phyloP scores from a whole-genome alignment of 1,140 invertebrate species.

The Anoplolepis gracilipes region DNA sequence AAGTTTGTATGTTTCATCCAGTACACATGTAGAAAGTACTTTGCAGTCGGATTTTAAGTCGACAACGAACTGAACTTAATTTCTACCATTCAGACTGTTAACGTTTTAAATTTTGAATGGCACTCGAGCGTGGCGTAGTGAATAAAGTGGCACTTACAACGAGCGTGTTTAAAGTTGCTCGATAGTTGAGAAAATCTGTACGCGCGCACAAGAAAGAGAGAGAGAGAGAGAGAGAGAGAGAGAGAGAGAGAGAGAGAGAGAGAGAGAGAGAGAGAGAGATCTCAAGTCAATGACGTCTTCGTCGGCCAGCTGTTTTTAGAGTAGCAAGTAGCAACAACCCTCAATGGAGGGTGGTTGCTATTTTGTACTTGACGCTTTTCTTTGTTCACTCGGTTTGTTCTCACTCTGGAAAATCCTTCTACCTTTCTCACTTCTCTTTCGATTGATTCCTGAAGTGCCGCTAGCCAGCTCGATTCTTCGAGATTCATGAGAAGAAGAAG shows the following conservation, averaged over 20 bases:
- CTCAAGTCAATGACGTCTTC: conserved; percentile 48
- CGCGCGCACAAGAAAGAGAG: background rate
- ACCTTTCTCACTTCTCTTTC: too few relatives aligned
- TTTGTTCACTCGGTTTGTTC: conserved; percentile 40
- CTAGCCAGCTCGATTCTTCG: conserved; percentile 37
- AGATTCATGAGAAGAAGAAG: conserved; percentile 27
- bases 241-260: conserved; percentile 6
- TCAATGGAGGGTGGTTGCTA: conserved; percentile 35
- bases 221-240: background rate
- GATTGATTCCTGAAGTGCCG: conserved; percentile 35
- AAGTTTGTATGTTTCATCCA: background rate
- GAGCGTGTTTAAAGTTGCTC: conserved; percentile 46
- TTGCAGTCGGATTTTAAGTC: conserved; percentile 29
- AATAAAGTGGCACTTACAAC: conserved; percentile 59
- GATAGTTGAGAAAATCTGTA: conserved; percentile 22
- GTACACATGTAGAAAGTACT: background rate
- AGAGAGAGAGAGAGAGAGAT: background rate
- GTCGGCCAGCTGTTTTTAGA: conserved; percentile 35
- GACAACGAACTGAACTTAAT: conserved; percentile 18
- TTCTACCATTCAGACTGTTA: conserved; percentile 45
- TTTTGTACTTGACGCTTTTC: conserved; percentile 29
- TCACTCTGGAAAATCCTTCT: conserved; percentile 35
- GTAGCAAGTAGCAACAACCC: conserved; percentile 41
- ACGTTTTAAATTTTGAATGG: conserved; percentile 63
- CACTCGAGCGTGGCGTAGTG: conserved; percentile 26